Evolutionary conservation across 2,888 invertebrate genomes (phyloP), one percentile per base, ranked within the genome.

Genomic region (Leucophora obtusa): DNA sequence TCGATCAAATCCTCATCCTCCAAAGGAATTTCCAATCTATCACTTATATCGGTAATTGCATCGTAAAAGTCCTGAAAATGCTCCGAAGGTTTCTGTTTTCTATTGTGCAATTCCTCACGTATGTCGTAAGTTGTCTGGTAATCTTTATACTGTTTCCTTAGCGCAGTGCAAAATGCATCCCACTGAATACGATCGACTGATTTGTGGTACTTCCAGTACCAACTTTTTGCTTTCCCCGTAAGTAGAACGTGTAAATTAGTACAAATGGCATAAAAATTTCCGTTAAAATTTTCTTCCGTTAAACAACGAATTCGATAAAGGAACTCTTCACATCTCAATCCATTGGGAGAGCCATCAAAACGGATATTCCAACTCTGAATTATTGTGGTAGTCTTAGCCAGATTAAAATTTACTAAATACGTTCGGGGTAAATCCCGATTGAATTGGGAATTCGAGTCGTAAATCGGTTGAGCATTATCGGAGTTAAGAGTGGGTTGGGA

Each of bases 301-400:
- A 66, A 38, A 6, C 53, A 66, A 0, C 21, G 7, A 10, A 53
- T 54, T 2, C 65, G 18, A 6, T 66, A 66, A 8, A 66, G 2
- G 14, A 66, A 66, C 21, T 66, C 53, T n/a, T 66, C 53, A 10
- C 35, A 35, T 1, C 54, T 14, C 18, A 66, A 21, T 0, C 65
- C 65, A 1, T 2, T 51, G 0, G 33, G 17, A 3, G 63, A 33
- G 4, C 63, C 63, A 14, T 63, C 50, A 11, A 62, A 50, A 0
- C 62, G 47, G 2, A 50, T 35, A 7, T 63, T 63, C 63, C 63
- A 63, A 28, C 51, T 63, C 10, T 63, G 63, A 33, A 63, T 63
- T 1, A 63, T 15, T 7, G 11, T 51, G 0, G 63, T 63, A 2
- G 38, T 15, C 21, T 66, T 35, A 21, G 21, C 53, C n/a, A n/a